Conservation (phyloP, 1,140 invertebrate species). For the Drosophila pruinosa region DNA sequence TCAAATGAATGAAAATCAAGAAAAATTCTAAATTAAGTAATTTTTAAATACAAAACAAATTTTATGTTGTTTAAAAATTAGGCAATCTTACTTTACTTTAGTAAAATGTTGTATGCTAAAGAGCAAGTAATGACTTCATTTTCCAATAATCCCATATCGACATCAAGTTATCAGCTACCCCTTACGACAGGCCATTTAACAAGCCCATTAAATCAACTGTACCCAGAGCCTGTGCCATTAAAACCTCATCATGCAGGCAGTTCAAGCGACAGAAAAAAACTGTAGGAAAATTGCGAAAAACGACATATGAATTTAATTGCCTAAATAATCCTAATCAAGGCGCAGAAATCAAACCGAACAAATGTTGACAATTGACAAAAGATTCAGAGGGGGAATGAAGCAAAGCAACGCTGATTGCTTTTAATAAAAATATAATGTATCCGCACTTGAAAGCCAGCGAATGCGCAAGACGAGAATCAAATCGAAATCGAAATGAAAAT, state of each 20-base stretch:
- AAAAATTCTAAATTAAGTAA: no score
- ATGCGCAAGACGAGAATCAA: conserved; percentile 31
- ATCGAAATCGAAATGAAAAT: conserved; percentile 51
- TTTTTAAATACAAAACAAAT: no score
- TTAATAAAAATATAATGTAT: conserved; percentile 61
- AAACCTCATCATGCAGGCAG: conserved; percentile 6
- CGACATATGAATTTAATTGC: conserved; percentile 74
- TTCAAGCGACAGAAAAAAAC: conserved; percentile 17
- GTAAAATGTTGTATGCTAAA: no score
- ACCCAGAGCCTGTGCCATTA: conserved; percentile 16
- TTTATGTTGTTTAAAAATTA: no score
- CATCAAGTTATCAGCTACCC: conserved; percentile 1
- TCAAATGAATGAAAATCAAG: no score
- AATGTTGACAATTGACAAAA: conserved; percentile 53
- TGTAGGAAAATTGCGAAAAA: conserved; percentile 59
- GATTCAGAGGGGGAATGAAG: conserved; percentile 26
- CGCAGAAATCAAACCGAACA: conserved; percentile 45
- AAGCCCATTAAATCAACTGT: conserved; percentile 19
- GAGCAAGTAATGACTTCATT: neutral
- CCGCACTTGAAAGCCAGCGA: conserved; percentile 41
- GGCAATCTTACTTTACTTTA: no score
- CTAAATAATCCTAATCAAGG: conserved; percentile 67
- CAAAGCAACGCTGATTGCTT: conserved; percentile 53
- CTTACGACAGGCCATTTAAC: conserved; percentile 12
- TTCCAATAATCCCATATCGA: conserved; percentile 5